Evolutionary conservation across 2,113 vertebrate species (phyloP).

Genomic region (Halcyon malimbica): DNA sequence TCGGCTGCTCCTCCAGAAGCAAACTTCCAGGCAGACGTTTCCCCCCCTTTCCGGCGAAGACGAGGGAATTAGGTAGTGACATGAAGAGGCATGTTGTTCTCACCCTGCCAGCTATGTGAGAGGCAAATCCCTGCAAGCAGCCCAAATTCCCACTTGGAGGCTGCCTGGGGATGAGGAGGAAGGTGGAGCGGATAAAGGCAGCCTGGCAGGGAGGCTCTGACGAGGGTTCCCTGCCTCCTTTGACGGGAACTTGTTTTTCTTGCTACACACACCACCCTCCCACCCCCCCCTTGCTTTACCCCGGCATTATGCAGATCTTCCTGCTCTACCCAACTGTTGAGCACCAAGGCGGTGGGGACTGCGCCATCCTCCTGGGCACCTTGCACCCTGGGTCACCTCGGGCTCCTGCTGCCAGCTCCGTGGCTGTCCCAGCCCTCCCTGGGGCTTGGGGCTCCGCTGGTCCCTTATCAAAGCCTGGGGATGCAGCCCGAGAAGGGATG

Average conservation of each 20-base stretch:
- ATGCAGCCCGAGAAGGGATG: fast-evolving
- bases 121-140: neutral
- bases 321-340: neutral
- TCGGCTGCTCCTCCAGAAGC: neutral
- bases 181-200: neutral
- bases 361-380: neutral
- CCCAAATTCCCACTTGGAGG: neutral
- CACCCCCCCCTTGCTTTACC: neutral
- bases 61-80: neutral
- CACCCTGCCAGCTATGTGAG: neutral
- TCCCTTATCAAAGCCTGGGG: fast-evolving
- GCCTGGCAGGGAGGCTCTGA: neutral
- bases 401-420: neutral
- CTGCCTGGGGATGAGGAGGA: neutral
- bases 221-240: neutral
- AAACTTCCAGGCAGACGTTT: neutral
- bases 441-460: fast-evolving
- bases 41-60: neutral
- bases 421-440: neutral
- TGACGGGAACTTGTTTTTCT: neutral
- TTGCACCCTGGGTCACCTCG: fast-evolving
- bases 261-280: neutral
- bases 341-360: neutral
- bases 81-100: conserved; percentile 27
- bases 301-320: fast-evolving